Evolutionary conservation across 2,888 invertebrate genomes (phyloP).

Genomic region (Eupithecia subumbrata): DNA sequence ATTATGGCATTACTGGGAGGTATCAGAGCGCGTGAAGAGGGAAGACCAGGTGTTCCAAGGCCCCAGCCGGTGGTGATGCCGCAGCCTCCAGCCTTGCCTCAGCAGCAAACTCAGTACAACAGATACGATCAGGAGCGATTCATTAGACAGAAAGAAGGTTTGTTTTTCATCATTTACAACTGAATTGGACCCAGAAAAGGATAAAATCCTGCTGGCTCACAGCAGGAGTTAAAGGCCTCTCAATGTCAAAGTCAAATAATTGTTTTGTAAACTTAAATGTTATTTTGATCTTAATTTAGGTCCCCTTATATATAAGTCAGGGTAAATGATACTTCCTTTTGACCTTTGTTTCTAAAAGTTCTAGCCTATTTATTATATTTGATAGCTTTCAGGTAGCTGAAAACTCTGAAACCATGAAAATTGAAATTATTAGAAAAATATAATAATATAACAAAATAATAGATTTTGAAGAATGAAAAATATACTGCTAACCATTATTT

Average conservation of each 20-base stretch:
- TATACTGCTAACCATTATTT: neutral
- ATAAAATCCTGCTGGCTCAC: neutral
- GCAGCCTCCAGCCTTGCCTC: slow-evolving; percentile 86
- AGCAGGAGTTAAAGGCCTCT: too few species aligned
- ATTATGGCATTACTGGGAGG: slow-evolving; percentile 95
- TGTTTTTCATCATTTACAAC: slow-evolving; percentile 24
- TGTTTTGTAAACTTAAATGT: neutral
- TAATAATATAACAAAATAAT: neutral
- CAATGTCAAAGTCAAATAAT: neutral
- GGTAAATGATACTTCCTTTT: neutral
- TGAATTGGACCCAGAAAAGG: neutral
- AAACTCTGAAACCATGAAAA: neutral
- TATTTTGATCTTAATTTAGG: too few species aligned
- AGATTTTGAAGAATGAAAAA: neutral
- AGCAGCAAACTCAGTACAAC: slow-evolving; percentile 94
- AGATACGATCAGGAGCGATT: slow-evolving; percentile 99
- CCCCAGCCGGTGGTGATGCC: slow-evolving; percentile 85
- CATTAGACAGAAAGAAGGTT: slow-evolving; percentile 94
- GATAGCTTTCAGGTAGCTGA: neutral
- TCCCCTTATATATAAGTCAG: too few species aligned
- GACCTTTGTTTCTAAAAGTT: neutral
- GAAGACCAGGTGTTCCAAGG: slow-evolving; percentile 82
- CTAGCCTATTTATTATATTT: neutral
- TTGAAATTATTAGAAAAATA: neutral
- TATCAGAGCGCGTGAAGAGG: slow-evolving; percentile 97